A percentile compares a stretch with the other conserved stretches of the same genome.
Evolutionary conservation across 2,797 vertebrate species (phyloP).

Genomic region (Thunnus albacares): DNA sequence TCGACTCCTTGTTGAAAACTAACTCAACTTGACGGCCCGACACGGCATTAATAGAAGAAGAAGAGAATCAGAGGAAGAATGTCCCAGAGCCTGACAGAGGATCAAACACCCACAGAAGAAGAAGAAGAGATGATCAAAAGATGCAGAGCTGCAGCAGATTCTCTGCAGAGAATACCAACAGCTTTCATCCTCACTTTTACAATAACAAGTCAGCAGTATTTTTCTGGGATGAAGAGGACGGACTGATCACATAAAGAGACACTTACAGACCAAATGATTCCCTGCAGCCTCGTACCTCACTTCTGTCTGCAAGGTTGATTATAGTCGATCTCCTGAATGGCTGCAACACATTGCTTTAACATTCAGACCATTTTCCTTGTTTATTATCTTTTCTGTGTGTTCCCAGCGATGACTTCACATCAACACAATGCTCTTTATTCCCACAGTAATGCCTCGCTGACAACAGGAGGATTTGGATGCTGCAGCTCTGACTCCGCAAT

Average conservation of each 20-base stretch:
- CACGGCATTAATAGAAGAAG: background rate
- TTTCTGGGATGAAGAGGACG: background rate
- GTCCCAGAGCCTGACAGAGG: background rate
- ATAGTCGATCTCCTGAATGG: constrained; percentile 42
- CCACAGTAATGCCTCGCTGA: constrained; percentile 37
- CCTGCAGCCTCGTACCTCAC: constrained; percentile 65
- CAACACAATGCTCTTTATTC: constrained; percentile 34
- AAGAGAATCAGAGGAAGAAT: background rate
- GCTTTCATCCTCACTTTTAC: constrained; percentile 26
- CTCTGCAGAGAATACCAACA: constrained; percentile 10
- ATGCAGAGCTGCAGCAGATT: constrained; percentile 13
- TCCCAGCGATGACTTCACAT: background rate
- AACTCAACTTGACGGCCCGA: background rate
- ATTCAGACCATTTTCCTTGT: background rate
- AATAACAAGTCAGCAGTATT: constrained; percentile 20
- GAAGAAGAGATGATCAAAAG: constrained; percentile 20
- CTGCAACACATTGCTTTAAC: background rate
- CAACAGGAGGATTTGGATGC: constrained; percentile 44
- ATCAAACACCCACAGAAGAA: constrained; percentile 29
- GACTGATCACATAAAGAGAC: constrained; percentile 59
- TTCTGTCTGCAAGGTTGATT: constrained; percentile 66
- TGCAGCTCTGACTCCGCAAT: constrained; percentile 31
- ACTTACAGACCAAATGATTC: constrained; percentile 54
- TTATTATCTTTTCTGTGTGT: background rate
- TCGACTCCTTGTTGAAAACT: background rate